phyloP scores from a whole-genome alignment of 2,797 vertebrate species.

The Chelonia mydas region DNA sequence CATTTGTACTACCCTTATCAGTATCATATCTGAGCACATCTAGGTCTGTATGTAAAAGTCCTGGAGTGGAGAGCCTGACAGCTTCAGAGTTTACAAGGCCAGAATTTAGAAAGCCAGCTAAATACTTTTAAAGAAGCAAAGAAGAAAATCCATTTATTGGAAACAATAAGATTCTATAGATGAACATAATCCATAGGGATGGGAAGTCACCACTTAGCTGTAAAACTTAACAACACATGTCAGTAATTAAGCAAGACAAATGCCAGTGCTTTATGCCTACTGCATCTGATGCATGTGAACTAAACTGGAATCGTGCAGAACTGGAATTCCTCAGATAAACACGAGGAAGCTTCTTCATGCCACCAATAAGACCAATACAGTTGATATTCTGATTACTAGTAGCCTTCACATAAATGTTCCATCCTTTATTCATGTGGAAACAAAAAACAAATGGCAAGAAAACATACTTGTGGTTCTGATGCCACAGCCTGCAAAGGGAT shows the following conservation, averaged over 20 bases:
- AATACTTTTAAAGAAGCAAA: neutral
- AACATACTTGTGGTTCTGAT: neutral
- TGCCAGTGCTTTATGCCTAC: neutral
- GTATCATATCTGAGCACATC: conserved; percentile 1
- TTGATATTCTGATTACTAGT: neutral
- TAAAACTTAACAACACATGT: neutral
- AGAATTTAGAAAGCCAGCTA: neutral
- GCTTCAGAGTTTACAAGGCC: neutral
- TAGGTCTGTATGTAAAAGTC: neutral
- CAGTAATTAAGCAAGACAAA: neutral
- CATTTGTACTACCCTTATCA: conserved; percentile 16
- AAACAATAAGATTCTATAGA: neutral
- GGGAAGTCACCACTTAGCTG: neutral
- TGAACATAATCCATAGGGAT: neutral
- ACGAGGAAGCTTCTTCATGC: neutral
- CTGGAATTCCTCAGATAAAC: neutral
- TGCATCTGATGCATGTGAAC: neutral
- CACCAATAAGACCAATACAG: accelerated
- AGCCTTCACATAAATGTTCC: neutral
- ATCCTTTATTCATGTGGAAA: neutral
- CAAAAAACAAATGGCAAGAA: neutral
- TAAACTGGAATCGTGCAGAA: accelerated
- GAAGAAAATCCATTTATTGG: neutral
- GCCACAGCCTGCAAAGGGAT: neutral
- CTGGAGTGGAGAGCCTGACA: neutral